These are phyloP conservation scores for Melanostoma mellinum DNA, from an alignment of 2,888 invertebrate species.

Conservation along the genomic window DNA sequence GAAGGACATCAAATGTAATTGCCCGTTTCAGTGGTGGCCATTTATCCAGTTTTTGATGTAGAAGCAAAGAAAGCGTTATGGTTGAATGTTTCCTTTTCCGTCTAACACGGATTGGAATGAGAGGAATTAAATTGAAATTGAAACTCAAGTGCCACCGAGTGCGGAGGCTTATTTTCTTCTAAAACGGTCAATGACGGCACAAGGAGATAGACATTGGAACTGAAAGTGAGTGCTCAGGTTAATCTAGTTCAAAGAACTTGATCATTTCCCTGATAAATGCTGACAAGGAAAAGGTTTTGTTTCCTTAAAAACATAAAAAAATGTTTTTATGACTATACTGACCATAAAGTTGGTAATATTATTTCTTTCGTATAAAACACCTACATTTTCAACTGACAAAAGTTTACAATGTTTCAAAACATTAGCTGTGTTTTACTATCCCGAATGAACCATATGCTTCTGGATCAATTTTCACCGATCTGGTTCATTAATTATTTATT, in stretches of 20 bases:
- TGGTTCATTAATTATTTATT: too few species aligned
- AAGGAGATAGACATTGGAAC: conserved; percentile 16
- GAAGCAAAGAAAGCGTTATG: conserved; percentile 17
- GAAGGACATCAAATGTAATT: conserved; percentile 45
- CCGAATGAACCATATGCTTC: too few species aligned
- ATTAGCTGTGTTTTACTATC: too few species aligned
- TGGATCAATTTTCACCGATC: too few species aligned
- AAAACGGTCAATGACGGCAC: conserved; percentile 42
- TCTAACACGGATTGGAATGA: not conserved
- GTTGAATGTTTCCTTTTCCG: conserved; percentile 49
- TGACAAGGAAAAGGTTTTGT: not conserved
- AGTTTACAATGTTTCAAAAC: too few species aligned
- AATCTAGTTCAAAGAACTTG: conserved; percentile 17
- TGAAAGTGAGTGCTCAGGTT: conserved; percentile 50
- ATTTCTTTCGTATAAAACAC: too few species aligned
- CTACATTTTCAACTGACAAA: too few species aligned
- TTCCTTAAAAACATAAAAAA: not conserved
- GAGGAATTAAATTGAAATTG: conserved; percentile 48
- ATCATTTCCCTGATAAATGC: not conserved
- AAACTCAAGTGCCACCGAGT: conserved; percentile 18
- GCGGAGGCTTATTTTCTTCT: conserved; percentile 47
- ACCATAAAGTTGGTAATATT: too few species aligned
- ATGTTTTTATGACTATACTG: too few species aligned
- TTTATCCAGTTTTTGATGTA: conserved; percentile 21
- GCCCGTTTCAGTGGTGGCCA: conserved; percentile 52